phyloP scores from a whole-genome alignment of 1,140 invertebrate species.

The Dendrolimus punctatus region DNA sequence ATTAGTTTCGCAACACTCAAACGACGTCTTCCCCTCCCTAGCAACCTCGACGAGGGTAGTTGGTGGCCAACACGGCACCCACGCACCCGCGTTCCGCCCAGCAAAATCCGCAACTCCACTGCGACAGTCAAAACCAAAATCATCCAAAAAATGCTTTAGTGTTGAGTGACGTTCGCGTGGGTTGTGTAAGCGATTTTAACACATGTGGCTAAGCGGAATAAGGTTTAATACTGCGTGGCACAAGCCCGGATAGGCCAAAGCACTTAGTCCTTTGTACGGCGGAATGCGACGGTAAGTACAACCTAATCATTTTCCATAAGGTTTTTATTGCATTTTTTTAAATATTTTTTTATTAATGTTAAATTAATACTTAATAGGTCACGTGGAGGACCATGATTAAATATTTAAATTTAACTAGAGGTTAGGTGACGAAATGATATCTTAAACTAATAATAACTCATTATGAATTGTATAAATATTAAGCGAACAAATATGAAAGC shows the following conservation, averaged over 20 bases:
- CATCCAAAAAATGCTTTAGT: constrained; percentile 9
- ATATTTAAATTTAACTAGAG: no score
- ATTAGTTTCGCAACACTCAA: neutral
- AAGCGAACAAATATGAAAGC: no score
- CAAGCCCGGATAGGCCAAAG: constrained; percentile 52
- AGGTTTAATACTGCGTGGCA: constrained; percentile 60
- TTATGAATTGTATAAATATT: no score
- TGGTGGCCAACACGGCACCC: constrained; percentile 10
- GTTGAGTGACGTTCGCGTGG: constrained; percentile 9
- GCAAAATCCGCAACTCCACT: constrained; percentile 7
- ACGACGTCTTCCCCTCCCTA: constrained; percentile 7
- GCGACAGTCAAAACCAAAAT: constrained; percentile 6
- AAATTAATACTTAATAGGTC: no score
- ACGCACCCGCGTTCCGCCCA: constrained; percentile 6
- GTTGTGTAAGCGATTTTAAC: constrained; percentile 30
- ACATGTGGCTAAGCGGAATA: constrained; percentile 57
- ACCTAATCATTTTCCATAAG: no score
- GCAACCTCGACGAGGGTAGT: constrained; percentile 6
- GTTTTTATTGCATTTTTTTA: no score
- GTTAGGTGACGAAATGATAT: no score
- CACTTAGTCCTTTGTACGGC: constrained; percentile 38
- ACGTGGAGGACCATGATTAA: no score
- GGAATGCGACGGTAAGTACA: constrained; percentile 54
- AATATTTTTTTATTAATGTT: no score
- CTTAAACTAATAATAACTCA: no score